Evolutionary conservation across 2,888 invertebrate species (phyloP).

Genomic region (Molorchus minor): DNA sequence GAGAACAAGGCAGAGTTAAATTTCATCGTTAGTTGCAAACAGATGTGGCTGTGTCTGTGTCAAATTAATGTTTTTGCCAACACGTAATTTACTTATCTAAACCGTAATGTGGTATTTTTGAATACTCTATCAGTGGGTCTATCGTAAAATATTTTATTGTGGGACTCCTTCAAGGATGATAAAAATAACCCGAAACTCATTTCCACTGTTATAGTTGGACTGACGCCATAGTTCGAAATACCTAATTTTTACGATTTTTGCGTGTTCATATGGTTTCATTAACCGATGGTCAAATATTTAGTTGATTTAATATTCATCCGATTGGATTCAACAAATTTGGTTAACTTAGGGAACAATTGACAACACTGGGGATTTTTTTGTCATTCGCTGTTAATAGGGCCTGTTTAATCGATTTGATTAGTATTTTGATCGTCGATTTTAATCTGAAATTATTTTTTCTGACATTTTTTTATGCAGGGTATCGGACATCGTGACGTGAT

Average conservation of each 20-base stretch:
- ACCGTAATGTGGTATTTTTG: not conserved
- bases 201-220: slow-evolving; percentile 13
- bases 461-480: too few species aligned
- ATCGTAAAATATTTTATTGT: not conserved
- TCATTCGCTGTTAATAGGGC: too few species aligned
- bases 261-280: slow-evolving; percentile 17
- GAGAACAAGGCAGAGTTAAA: too few species aligned
- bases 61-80: slow-evolving; percentile 7
- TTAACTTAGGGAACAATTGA: too few species aligned
- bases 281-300: slow-evolving; percentile 10
- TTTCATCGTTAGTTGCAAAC: too few species aligned
- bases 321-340: too few species aligned
- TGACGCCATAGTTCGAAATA: slow-evolving; percentile 19
- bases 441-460: too few species aligned
- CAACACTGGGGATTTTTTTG: too few species aligned
- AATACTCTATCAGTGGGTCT: not conserved
- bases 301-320: too few species aligned
- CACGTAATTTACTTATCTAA: slow-evolving; percentile 3
- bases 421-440: too few species aligned
- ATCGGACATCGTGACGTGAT: too few species aligned
- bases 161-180: slow-evolving; percentile 5
- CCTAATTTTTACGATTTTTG: slow-evolving; percentile 9
- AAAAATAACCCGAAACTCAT: slow-evolving; percentile 10
- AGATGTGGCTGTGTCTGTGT: slow-evolving; percentile 2
- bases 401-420: too few species aligned